Conservation (phyloP, 2,797 vertebrate genomes). For the Galaxias olidus region DNA sequence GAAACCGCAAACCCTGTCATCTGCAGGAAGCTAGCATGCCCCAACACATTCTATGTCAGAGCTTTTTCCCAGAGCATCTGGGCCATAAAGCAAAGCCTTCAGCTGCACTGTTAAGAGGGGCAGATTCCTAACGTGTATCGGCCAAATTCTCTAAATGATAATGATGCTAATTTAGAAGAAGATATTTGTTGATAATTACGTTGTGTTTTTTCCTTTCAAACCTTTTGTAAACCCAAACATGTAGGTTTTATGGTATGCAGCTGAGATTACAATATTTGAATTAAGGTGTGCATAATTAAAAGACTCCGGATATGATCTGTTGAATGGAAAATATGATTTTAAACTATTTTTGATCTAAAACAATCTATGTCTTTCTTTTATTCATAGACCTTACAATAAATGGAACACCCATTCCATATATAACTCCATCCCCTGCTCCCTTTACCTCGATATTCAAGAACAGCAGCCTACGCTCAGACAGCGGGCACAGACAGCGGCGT, state of each 20-base stretch:
- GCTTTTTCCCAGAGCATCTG: conserved; percentile 71
- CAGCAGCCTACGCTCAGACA: conserved; percentile 60
- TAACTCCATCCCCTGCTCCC: conserved; percentile 59
- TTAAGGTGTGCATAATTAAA: too few relatives aligned
- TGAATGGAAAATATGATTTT: too few relatives aligned
- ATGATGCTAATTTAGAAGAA: neutral
- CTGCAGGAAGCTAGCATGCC: conserved; percentile 64
- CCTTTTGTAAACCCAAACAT: too few relatives aligned
- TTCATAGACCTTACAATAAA: conserved; percentile 80
- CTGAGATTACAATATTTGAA: too few relatives aligned
- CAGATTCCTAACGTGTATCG: conserved; percentile 41
- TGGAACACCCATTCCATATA: conserved; percentile 74
- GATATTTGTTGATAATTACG: neutral
- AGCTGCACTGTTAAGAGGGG: conserved; percentile 61
- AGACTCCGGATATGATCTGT: too few relatives aligned
- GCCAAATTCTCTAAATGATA: neutral
- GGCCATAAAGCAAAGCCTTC: conserved; percentile 68
- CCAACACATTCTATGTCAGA: conserved; percentile 62
- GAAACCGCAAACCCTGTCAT: conserved; percentile 60
- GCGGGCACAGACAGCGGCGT: conserved; percentile 79
- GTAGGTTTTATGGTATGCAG: too few relatives aligned
- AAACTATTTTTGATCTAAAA: neutral
- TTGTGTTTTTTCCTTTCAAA: too few relatives aligned
- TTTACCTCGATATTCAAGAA: conserved; percentile 50
- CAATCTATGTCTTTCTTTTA: conserved; percentile 49